Conservation (phyloP, 2,888 invertebrate genomes). For the Eupithecia vulgata region DNA sequence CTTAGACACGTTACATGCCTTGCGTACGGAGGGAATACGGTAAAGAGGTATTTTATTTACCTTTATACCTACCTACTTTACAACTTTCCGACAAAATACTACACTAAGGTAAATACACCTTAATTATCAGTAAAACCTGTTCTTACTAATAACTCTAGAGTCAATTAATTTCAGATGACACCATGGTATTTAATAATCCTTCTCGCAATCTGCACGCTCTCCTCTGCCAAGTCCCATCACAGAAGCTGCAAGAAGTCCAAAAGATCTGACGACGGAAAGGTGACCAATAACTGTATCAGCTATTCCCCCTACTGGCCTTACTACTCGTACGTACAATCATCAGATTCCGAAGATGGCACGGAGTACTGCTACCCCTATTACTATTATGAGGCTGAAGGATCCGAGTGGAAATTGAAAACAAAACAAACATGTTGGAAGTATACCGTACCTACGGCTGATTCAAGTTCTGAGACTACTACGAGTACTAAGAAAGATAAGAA, state of each 20-base stretch:
- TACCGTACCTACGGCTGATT: neutral
- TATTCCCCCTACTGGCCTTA: neutral
- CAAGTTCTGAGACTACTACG: neutral
- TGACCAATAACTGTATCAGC: neutral
- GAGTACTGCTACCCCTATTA: slow-evolving; percentile 9
- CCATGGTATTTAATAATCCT: neutral
- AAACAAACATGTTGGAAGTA: neutral
- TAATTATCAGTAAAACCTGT: too few species aligned
- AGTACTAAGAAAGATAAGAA: neutral
- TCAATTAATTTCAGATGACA: neutral
- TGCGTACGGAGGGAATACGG: too few species aligned
- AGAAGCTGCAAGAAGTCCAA: neutral
- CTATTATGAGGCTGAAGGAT: neutral
- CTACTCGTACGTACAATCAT: neutral
- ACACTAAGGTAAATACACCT: too few species aligned
- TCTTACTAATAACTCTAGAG: neutral
- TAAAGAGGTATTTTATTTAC: too few species aligned
- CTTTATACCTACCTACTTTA: too few species aligned
- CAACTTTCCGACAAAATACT: too few species aligned
- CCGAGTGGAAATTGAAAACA: neutral
- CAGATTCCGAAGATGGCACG: neutral
- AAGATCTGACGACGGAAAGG: neutral
- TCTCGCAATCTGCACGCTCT: neutral
- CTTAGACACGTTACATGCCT: too few species aligned
- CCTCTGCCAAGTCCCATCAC: neutral